These are phyloP conservation scores for Lepidurus apus DNA, from an alignment of 1,140 invertebrate species.

Conservation along the genomic window DNA sequence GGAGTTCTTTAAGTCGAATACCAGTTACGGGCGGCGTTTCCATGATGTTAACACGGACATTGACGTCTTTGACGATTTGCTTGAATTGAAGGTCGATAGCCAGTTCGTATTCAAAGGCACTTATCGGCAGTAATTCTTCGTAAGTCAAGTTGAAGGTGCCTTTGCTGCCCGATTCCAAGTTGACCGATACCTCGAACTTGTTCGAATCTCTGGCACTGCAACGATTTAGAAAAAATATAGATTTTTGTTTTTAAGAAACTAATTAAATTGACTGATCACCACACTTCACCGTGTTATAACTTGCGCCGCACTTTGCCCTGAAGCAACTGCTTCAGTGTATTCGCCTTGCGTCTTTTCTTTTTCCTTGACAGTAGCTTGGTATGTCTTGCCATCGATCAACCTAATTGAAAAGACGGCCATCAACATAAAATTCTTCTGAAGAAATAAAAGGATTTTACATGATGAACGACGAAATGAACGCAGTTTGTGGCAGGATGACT, in stretches of 20 bases:
- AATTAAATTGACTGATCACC: too few relatives aligned
- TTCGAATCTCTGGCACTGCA: conserved; percentile 58
- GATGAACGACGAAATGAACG: conserved; percentile 58
- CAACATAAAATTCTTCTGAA: too few relatives aligned
- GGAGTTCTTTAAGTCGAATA: conserved; percentile 5
- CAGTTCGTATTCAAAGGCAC: conserved; percentile 55
- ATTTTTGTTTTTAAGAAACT: background rate
- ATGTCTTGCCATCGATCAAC: conserved; percentile 51
- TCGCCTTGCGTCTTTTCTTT: conserved; percentile 59
- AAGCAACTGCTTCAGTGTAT: conserved; percentile 55
- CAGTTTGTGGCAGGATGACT: conserved; percentile 57
- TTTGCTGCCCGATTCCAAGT: conserved; percentile 54
- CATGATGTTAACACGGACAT: conserved; percentile 26
- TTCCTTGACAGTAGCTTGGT: conserved; percentile 53
- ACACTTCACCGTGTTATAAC: conserved; percentile 33
- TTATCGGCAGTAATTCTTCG: conserved; percentile 55
- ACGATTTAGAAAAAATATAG: background rate
- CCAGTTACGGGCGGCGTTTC: conserved; percentile 11
- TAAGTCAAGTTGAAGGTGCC: conserved; percentile 59
- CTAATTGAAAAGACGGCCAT: conserved; percentile 39
- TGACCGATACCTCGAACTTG: conserved; percentile 56
- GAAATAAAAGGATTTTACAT: conserved; percentile 48
- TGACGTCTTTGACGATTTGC: conserved; percentile 40
- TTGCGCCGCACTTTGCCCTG: conserved; percentile 57
- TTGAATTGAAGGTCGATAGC: conserved; percentile 58